Percentiles rank a stretch among this genome's conserved stretches.
Conservation (phyloP, 2,113 vertebrate species). For the Emydocephalus ijimae region DNA sequence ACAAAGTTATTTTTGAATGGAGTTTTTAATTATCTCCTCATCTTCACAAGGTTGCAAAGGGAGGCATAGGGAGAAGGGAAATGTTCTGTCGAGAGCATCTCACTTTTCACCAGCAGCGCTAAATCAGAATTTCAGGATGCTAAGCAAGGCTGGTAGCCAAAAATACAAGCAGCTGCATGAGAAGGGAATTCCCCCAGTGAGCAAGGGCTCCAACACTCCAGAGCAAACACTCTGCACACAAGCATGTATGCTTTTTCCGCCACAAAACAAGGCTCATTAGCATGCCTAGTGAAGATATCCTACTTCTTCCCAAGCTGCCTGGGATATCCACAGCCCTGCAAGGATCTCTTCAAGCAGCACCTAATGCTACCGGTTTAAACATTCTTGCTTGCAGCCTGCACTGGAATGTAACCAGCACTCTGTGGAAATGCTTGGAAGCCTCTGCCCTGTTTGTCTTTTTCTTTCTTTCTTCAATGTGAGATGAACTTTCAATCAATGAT, state of each 20-base stretch:
- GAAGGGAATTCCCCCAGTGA: slow-evolving; percentile 60
- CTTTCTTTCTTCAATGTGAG: not conserved
- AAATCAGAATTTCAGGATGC: slow-evolving; percentile 51
- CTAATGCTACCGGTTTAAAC: not conserved
- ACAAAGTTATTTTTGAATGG: not conserved
- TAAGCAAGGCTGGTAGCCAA: slow-evolving; percentile 46
- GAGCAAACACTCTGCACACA: slow-evolving; percentile 17
- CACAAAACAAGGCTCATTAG: slow-evolving; percentile 9
- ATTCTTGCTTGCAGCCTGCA: not conserved
- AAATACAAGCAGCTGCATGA: slow-evolving; percentile 57
- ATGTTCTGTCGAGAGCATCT: slow-evolving; percentile 48
- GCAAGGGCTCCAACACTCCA: not conserved
- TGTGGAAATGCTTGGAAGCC: not conserved
- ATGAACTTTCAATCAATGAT: not conserved
- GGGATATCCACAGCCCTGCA: not conserved
- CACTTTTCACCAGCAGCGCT: slow-evolving; percentile 49
- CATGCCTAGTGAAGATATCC: slow-evolving; percentile 22
- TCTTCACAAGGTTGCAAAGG: slow-evolving; percentile 19
- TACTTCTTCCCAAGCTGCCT: not conserved
- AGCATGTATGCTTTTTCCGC: slow-evolving; percentile 1
- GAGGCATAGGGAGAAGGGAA: slow-evolving; percentile 38
- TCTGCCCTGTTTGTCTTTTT: not conserved
- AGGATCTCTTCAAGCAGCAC: not conserved
- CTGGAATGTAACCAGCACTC: not conserved
- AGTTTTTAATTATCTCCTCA: slow-evolving; percentile 25